Evolutionary conservation across 2,888 invertebrate genomes (phyloP), one percentile per base, ranked within the genome.

Genomic region (Andrena flavipes): DNA sequence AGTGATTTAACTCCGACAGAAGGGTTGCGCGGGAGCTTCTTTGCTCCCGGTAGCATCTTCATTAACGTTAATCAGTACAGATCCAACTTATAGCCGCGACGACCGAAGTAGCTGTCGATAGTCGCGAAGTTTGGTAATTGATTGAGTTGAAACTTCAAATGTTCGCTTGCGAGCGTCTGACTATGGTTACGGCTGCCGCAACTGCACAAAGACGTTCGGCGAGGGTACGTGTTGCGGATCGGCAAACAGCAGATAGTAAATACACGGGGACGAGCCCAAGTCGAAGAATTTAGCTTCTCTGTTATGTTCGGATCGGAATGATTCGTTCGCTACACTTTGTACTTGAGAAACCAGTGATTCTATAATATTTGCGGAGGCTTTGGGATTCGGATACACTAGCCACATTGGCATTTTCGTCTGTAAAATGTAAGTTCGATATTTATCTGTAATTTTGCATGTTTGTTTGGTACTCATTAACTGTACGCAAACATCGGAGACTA

Each of bases 51-150:
- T 30, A 64, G 65, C 49, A 51, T 80, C 80, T 83, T 83, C 72
- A 74, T 83, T 70, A 76, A 73, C 69, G 69, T 70, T 70, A 76
- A 76, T 81, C 63, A 73, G 59, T 56, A 20, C 62, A 20, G 76
- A 62, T 76, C 42, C 67, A 69, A 81, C 65, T 83, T 80, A 70
- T 73, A 69, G 62, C 69, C 63, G 13, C 54, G 8, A 30, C 23
- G 13, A n/a, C 26, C 49, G 48, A 64, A 74, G 77, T 77, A 74
- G 79, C 63, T 74, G 65, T 77, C 75, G 76, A 85, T 84, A 76
- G 72, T 81, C 67, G 29, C 42, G 26, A 76, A 86, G 78, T 86
- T 86, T 70, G 29, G 76, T 73, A 84, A 69, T 84, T 81, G 74
- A 81, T 84, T 56, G 74, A 63, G 49, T 76, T 71, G 48, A 29